Conservation (phyloP, 2,113 vertebrate species). For the Hydropotes inermis region DNA sequence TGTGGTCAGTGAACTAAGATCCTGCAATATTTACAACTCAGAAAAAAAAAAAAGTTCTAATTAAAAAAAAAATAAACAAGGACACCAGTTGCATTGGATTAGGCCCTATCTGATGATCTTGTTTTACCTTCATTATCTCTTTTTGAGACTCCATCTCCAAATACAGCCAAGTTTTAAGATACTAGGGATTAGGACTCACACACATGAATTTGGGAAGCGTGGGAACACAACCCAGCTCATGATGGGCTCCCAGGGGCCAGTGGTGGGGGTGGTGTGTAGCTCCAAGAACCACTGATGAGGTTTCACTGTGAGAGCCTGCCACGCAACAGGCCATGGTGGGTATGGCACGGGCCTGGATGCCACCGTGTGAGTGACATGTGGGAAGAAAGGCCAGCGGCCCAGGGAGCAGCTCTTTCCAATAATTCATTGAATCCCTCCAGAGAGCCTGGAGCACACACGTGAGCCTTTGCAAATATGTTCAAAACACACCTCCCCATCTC, state of each 20-base stretch:
- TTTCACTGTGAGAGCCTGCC: not conserved
- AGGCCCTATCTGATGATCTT: not conserved
- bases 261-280: too few relatives aligned
- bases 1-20: not conserved
- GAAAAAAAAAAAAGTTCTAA: not conserved
- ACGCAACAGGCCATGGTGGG: fast-evolving
- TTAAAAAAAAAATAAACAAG: not conserved
- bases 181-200: not conserved
- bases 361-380: not conserved
- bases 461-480: not conserved
- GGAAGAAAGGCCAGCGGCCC: not conserved
- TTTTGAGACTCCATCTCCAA: not conserved
- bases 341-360: not conserved
- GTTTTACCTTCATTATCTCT: not conserved
- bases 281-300: not conserved
- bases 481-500: not conserved
- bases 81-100: not conserved
- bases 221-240: not conserved
- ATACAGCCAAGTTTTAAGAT: not conserved
- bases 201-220: not conserved
- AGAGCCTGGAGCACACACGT: not conserved
- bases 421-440: too few relatives aligned
- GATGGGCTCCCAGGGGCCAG: fast-evolving
- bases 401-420: not conserved
- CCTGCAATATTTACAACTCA: not conserved